Conservation (phyloP, 1,140 invertebrate species). For the Apis florea region DNA sequence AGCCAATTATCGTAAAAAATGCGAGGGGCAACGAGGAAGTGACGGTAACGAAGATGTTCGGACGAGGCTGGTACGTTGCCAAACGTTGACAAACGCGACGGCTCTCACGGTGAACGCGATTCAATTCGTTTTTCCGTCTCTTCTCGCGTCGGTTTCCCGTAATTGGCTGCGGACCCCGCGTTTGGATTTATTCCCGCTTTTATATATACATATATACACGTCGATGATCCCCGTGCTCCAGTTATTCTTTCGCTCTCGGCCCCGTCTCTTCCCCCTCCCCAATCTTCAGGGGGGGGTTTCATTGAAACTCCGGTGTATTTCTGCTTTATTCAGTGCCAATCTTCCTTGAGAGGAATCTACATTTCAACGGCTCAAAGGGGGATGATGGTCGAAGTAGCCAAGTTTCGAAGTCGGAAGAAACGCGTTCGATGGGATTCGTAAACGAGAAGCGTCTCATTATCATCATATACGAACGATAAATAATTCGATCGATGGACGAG, state of each 20-base stretch:
- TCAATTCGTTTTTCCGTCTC: slow-evolving; percentile 35
- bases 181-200: slow-evolving; percentile 25
- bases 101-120: slow-evolving; percentile 30
- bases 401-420: slow-evolving; percentile 3
- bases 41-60: slow-evolving; percentile 40
- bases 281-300: neutral
- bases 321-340: slow-evolving; percentile 23
- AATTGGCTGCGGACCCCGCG: slow-evolving; percentile 38
- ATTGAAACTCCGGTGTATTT: slow-evolving; percentile 15
- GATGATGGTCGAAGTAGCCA: neutral
- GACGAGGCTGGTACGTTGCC: slow-evolving; percentile 46
- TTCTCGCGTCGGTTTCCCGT: slow-evolving; percentile 43
- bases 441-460: slow-evolving; percentile 54
- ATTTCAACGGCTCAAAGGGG: slow-evolving; percentile 34
- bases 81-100: slow-evolving; percentile 49
- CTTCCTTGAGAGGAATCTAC: slow-evolving; percentile 20
- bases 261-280: neutral
- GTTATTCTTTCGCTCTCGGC: slow-evolving; percentile 16
- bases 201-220: neutral
- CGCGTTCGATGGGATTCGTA: slow-evolving; percentile 56
- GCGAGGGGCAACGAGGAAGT: slow-evolving; percentile 10
- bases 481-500: slow-evolving; percentile 20
- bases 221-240: neutral
- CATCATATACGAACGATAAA: slow-evolving; percentile 23
- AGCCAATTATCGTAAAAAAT: slow-evolving; percentile 55